These are phyloP conservation scores for Falco biarmicus DNA, from an alignment of 2,797 vertebrate genomes.

Conservation along the genomic window DNA sequence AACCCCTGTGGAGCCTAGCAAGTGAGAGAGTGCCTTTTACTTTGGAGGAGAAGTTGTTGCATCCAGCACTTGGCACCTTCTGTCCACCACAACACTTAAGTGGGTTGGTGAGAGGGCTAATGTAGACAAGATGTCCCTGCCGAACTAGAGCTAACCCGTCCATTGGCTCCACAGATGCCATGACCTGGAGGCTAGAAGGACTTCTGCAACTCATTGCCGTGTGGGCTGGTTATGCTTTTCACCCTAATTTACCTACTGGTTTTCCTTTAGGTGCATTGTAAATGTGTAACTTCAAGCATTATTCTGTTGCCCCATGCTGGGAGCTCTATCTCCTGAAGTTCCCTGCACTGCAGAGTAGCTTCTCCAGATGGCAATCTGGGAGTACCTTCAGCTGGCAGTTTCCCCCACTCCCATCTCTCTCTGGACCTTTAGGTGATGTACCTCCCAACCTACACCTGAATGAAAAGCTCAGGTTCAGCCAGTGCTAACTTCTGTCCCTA, in stretches of 20 bases:
- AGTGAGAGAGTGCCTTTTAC: neutral
- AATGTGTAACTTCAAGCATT: neutral
- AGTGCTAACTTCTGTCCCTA: neutral
- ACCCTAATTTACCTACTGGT: neutral
- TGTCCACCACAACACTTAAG: accelerated
- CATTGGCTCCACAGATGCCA: neutral
- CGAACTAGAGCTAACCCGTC: neutral
- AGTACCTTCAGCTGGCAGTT: neutral
- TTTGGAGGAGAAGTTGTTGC: neutral
- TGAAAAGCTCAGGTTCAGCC: neutral
- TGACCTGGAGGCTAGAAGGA: neutral
- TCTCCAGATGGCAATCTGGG: accelerated
- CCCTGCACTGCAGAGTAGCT: neutral
- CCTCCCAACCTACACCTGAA: neutral
- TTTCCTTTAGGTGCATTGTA: neutral
- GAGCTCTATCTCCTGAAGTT: neutral
- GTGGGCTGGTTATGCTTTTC: neutral
- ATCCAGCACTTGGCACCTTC: accelerated
- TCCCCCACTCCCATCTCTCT: neutral
- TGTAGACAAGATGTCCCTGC: neutral
- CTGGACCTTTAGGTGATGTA: neutral
- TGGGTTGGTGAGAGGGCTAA: neutral
- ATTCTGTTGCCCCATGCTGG: accelerated
- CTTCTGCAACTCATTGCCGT: neutral
- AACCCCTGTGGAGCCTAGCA: neutral